These are phyloP conservation scores for Limnephilus auricula DNA, from an alignment of 2,888 invertebrate species.

Conservation along the genomic window DNA sequence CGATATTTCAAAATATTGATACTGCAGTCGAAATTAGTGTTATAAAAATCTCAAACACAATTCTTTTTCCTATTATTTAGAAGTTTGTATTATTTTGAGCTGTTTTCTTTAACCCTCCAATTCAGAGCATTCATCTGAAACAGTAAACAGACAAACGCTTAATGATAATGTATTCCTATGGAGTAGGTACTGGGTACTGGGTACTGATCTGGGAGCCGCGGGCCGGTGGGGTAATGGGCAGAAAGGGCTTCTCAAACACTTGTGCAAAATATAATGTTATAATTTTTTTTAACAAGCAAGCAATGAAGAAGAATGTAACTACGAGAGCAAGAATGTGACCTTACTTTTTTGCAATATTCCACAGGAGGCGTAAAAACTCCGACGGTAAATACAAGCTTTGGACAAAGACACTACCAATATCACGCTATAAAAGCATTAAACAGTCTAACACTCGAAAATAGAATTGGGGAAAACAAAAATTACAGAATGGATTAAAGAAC, in stretches of 20 bases:
- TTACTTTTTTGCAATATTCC: too few species aligned
- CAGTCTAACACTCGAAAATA: too few species aligned
- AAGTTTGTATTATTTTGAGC: not conserved
- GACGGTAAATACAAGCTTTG: too few species aligned
- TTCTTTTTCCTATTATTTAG: not conserved
- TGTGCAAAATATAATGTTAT: not conserved
- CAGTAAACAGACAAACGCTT: slow-evolving; percentile 25
- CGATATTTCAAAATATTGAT: too few species aligned
- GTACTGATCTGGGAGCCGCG: not conserved
- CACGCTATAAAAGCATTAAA: too few species aligned
- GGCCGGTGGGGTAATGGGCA: not conserved
- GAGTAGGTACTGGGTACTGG: not conserved
- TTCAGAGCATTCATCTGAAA: not conserved
- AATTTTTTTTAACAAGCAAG: not conserved
- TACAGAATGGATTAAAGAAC: too few species aligned
- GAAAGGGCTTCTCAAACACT: not conserved
- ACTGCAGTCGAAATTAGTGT: not conserved
- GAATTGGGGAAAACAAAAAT: too few species aligned
- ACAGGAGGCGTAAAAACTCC: too few species aligned
- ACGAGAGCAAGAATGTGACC: too few species aligned
- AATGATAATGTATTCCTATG: slow-evolving; percentile 35
- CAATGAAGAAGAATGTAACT: too few species aligned
- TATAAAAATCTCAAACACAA: not conserved
- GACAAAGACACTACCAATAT: too few species aligned
- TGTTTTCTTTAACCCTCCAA: not conserved